Conservation (phyloP, 2,113 vertebrate species). For the Galeopterus variegatus region DNA sequence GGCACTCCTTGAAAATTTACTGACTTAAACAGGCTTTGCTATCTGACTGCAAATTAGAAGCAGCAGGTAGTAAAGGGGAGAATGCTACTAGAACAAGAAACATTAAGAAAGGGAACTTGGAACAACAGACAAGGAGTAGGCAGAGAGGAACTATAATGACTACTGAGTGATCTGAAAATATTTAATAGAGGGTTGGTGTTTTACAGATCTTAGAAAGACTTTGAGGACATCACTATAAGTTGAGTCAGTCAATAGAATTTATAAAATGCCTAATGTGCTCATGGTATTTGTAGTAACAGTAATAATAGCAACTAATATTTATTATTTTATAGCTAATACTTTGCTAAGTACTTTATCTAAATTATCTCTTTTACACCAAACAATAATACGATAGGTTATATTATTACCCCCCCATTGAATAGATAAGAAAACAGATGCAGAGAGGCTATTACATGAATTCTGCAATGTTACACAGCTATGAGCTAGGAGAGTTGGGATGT, state of each 20-base stretch:
- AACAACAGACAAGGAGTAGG: background rate
- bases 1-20: background rate
- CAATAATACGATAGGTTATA: background rate
- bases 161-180: background rate
- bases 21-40: slow-evolving; percentile 3
- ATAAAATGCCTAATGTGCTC: background rate
- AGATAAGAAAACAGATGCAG: background rate
- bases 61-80: background rate
- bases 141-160: background rate
- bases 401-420: background rate
- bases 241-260: background rate
- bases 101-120: background rate
- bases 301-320: background rate
- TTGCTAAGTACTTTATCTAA: background rate
- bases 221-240: background rate
- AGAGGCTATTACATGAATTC: background rate
- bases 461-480: background rate
- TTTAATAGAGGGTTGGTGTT: background rate
- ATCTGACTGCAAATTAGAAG: background rate
- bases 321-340: background rate
- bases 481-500: background rate
- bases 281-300: background rate
- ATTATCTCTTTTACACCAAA: background rate
- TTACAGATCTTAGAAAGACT: background rate
- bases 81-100: background rate